Conservation (phyloP, 1,140 invertebrate species). For the Colletes latitarsis region DNA sequence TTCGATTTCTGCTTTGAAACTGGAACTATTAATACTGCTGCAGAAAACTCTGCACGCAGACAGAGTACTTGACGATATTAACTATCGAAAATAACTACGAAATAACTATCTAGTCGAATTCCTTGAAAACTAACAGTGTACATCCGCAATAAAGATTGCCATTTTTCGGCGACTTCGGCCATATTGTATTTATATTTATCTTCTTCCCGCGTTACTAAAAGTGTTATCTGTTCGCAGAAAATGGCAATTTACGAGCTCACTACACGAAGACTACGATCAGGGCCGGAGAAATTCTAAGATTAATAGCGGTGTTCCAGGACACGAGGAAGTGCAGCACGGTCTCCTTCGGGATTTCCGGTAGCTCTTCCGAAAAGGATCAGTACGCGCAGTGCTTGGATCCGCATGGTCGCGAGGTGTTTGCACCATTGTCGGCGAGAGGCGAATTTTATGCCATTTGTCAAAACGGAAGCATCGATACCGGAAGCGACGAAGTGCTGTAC, state of each 20-base stretch:
- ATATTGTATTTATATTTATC: not conserved
- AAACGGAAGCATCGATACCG: slow-evolving; percentile 70
- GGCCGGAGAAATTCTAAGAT: slow-evolving; percentile 78
- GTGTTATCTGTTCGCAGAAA: slow-evolving; percentile 67
- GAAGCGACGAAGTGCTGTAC: slow-evolving; percentile 75
- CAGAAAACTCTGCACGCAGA: too few species aligned
- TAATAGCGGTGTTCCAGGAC: slow-evolving; percentile 81
- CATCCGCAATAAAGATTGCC: too few species aligned
- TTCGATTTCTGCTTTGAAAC: slow-evolving; percentile 4
- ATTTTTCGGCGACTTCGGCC: too few species aligned
- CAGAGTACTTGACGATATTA: too few species aligned
- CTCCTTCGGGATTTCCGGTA: slow-evolving; percentile 75
- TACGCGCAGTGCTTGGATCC: slow-evolving; percentile 80
- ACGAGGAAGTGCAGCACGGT: slow-evolving; percentile 76
- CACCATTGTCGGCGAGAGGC: slow-evolving; percentile 74
- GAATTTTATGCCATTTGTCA: slow-evolving; percentile 79
- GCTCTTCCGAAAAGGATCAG: slow-evolving; percentile 76
- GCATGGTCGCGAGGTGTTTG: slow-evolving; percentile 77
- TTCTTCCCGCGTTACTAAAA: not conserved
- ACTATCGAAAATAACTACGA: too few species aligned
- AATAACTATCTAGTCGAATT: too few species aligned
- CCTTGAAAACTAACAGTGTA: too few species aligned
- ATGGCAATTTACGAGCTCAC: slow-evolving; percentile 78
- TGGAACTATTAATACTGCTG: not conserved
- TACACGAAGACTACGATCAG: slow-evolving; percentile 80